Base-by-base conservation (phyloP, 2,797 vertebrate genomes). In the Acomys russatus region DNA sequence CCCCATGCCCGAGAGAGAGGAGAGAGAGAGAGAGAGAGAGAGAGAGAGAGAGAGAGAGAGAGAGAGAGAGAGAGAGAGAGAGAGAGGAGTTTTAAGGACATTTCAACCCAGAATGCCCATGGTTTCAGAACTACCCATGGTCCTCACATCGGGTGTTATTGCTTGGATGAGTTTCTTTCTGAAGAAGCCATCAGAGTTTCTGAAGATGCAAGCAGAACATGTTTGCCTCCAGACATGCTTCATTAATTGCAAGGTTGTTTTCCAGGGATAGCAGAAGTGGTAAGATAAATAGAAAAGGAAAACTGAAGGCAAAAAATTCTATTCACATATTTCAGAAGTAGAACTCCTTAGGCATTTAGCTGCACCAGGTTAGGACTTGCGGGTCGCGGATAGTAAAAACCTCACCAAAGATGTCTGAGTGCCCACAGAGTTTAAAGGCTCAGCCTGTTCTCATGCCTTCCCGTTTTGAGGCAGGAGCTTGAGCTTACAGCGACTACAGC, bases 391-490 rank as follows among this genome's bases (percentile, higher is more conserved):
- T 84, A 76, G 12, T 85, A 63, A 64, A 93, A 95, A 93, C 35
- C 61, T 94, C 71, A 73, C 38, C 33, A 61, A 9, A 88, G 54
- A 92, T 77, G 22, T 73, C 92, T 92, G 59, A 25, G 38, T 84
- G 87, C 84, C 84, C 91, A n/a, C n/a, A 38, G 77, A 76, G 70
- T 90, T 71, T 76, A 83, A 76, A 76, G 68, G 44, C 35, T 38
- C 73, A 71, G 80, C 61, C 44, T 23, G 3, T 49, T 83, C 25
- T 94, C 61, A 30, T 30, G 25, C 35, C 17, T 91, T 96, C 96
- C 33, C 54, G 14, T 90, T 90, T 88, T 61, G 3, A 93, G 44
- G 71, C 35, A 94, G 84, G 80, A 74, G 70, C 44, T 93, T 76
- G 83, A 88, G 91, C 71, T 83, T 80, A 63, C 3, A 77, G 77